Conservation (phyloP, 64 coral and sea anemone species). For the Actinia tenebrosa region DNA sequence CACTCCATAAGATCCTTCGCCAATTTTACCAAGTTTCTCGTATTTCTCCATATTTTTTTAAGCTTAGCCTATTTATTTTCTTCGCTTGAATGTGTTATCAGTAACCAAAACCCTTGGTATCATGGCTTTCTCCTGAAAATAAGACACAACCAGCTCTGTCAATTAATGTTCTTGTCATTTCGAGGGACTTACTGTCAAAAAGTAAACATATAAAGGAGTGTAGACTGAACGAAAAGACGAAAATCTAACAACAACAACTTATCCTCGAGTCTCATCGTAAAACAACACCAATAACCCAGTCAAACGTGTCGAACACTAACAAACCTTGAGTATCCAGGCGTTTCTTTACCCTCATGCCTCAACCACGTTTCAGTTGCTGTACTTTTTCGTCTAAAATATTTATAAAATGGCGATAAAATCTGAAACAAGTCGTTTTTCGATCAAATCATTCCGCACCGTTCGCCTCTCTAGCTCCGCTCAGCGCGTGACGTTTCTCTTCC, state of each 20-base stretch:
- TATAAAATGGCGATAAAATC: background rate
- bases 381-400: background rate
- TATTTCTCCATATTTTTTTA: slow-evolving; percentile 77
- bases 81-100: background rate
- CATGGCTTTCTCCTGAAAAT: background rate
- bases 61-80: background rate
- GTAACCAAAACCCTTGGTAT: background rate
- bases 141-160: background rate
- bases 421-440: background rate
- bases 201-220: background rate
- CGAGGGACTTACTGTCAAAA: background rate
- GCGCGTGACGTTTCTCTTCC: background rate
- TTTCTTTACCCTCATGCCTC: background rate
- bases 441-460: slow-evolving; percentile 7
- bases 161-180: background rate
- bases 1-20: slow-evolving; percentile 97
- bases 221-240: background rate
- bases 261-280: background rate
- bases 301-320: background rate
- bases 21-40: slow-evolving; percentile 94
- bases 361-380: background rate
- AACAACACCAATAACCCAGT: background rate
- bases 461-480: background rate
- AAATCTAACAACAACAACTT: background rate
- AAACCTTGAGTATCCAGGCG: background rate